Evolutionary conservation across 2,113 vertebrate species (phyloP), one percentile per base, ranked within the genome.

Genomic region (Fregetta grallaria): DNA sequence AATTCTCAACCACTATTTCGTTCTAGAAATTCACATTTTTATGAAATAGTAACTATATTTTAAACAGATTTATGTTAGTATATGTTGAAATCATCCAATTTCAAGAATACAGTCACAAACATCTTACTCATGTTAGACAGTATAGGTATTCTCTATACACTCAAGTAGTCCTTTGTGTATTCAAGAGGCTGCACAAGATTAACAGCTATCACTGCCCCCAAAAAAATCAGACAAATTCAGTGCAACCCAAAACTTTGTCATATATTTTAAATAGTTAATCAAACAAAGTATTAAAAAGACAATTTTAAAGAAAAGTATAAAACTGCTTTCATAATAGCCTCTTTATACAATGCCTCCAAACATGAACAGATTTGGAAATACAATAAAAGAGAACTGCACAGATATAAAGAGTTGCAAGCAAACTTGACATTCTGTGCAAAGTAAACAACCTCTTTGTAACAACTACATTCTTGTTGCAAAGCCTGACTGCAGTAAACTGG

Each of bases 201-300:
- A 95, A 68, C 20, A 83, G 29, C 27, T 53, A 78, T 52, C 36
- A 44, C 3, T 19, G 2, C 7, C 4, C 18, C 18, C 45, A 4
- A 4, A 21, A 63, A 49, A 63, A 26, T 21, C 12, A 42, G 40
- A 5, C 11, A 55, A 75, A 5, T 61, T 21, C 30, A 38, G 2
- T 36, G 21, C 2, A 9, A 67, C 10, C 3, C 7, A 61, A n/a
- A 73, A 47, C 29, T 55, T 68, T 86, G 71, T n/a, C 36, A 56
- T 0, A 0, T 59, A 55, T 66, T 68, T 68, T 36, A 61, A 73
- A 27, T 2, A 61, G 25, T 3, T 38, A 88, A 45, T 23, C 4
- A 40, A n/a, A n/a, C 9, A 25, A 72, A 36, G 7, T 27, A 42
- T 13, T 85, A 13, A 45, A 55, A 73, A 78, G 7, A 65, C 0